A percentile compares a stretch with the other conserved stretches of the same genome.
Evolutionary conservation across 2,888 invertebrate genomes (phyloP).

Genomic region (Diarsia dahlii): DNA sequence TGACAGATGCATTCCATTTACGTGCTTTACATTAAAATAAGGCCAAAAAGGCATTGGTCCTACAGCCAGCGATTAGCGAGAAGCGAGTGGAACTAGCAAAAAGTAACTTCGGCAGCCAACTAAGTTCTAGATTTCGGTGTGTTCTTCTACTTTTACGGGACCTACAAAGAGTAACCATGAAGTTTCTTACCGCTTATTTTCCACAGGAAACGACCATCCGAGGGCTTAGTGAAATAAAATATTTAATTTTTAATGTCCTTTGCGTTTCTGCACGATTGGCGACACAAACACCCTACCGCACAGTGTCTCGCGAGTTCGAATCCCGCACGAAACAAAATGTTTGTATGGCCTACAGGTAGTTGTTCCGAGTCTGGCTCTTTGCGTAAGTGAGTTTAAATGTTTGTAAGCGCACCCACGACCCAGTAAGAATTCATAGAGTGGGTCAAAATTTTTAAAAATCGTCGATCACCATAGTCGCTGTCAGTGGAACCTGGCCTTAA

Average conservation of each 20-base stretch:
- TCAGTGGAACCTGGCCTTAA: not conserved
- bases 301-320: not conserved
- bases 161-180: no score
- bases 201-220: no score
- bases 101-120: not conserved
- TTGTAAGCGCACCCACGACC: not conserved
- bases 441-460: no score
- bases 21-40: conserved; percentile 43
- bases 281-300: no score
- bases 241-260: no score
- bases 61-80: not conserved
- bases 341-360: not conserved
- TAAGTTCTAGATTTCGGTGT: no score
- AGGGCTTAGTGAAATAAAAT: no score
- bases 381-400: not conserved
- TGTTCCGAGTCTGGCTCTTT: not conserved
- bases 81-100: not conserved
- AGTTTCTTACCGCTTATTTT: no score
- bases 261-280: no score
- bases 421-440: not conserved
- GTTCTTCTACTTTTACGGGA: no score
- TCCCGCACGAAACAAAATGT: not conserved
- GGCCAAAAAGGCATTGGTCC: not conserved
- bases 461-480: no score
- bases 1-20: conserved; percentile 22